A percentile compares a stretch with the other conserved stretches of the same genome.
These are phyloP conservation scores for Glaucomys volans DNA, from an alignment of 2,113 vertebrate genomes.

Conservation along the genomic window DNA sequence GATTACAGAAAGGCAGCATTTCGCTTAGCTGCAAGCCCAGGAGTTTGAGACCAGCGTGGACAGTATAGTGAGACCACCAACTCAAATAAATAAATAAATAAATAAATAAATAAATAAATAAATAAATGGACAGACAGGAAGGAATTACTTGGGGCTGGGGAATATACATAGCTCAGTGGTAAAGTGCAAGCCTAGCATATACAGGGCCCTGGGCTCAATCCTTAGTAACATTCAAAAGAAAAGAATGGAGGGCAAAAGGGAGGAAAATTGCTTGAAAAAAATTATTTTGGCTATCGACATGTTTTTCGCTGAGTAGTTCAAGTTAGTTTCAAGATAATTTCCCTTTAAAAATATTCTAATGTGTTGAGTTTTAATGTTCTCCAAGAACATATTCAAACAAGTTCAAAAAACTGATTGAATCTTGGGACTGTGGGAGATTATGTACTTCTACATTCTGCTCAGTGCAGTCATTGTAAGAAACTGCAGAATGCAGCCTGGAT, in stretches of 20 bases:
- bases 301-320: not conserved
- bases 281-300: not conserved
- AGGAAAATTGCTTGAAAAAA: not conserved
- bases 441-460: not conserved
- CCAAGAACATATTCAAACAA: not conserved
- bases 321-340: constrained; percentile 6
- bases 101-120: not conserved
- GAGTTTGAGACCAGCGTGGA: not conserved
- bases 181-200: too few relatives aligned
- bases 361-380: constrained; percentile 31
- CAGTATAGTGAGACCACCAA: not conserved
- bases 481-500: not conserved
- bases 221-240: too few relatives aligned
- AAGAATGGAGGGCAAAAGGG: too few relatives aligned
- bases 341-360: constrained; percentile 41
- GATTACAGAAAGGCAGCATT: not conserved
- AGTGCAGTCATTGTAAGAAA: not conserved
- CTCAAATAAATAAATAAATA: not conserved
- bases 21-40: not conserved
- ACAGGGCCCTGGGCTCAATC: not conserved
- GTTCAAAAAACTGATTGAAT: not conserved
- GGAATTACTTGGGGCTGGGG: not conserved
- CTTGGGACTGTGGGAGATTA: not conserved
- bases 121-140: too few relatives aligned
- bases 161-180: not conserved